Evolutionary conservation across 1,140 invertebrate species (phyloP).

Genomic region (Battus philenor): DNA sequence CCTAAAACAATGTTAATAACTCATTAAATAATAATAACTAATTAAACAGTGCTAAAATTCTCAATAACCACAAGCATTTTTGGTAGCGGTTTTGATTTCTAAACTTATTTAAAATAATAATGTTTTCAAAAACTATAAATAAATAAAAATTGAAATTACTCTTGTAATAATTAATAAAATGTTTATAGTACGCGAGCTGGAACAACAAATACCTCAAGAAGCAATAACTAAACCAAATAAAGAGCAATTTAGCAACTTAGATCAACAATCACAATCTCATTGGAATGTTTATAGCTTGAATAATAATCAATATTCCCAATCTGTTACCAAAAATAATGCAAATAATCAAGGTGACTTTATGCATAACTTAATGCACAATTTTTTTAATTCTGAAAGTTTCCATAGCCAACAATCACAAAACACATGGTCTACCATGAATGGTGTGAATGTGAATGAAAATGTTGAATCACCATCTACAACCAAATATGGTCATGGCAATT

Average conservation of each 20-base stretch:
- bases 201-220: constrained; percentile 19
- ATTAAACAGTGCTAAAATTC: no score
- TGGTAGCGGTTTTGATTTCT: background rate
- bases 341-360: no score
- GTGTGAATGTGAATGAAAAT: background rate
- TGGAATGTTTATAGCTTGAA: constrained; percentile 1
- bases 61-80: no score
- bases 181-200: constrained; percentile 20
- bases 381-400: no score
- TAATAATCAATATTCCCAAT: background rate
- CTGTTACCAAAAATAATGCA: background rate
- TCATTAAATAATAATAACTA: no score
- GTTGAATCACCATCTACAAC: no score
- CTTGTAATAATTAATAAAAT: background rate
- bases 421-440: no score
- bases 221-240: background rate
- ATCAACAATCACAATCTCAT: constrained; percentile 18
- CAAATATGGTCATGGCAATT: background rate
- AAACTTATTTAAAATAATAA: no score
- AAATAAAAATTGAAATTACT: background rate
- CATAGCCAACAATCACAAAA: no score
- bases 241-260: background rate
- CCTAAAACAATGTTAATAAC: no score
- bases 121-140: no score
- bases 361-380: no score